Evolutionary conservation across 2,888 invertebrate species (phyloP).

Genomic region (Octonoba sinensis): DNA sequence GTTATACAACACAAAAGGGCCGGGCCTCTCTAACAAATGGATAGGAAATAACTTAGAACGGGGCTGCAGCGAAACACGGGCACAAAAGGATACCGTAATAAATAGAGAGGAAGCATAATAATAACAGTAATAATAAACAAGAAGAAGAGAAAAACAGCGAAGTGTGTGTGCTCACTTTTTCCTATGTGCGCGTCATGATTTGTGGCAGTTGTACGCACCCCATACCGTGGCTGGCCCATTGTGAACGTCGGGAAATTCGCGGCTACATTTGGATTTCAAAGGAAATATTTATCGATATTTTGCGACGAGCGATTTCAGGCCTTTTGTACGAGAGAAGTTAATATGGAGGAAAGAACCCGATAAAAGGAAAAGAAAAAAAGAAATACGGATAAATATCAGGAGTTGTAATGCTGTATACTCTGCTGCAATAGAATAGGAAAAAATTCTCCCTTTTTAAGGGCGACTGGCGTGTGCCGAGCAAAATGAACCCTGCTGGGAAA

Average conservation of each 20-base stretch:
- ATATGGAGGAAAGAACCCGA: slow-evolving; percentile 26
- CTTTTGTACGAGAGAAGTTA: slow-evolving; percentile 46
- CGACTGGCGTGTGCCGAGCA: too few relatives aligned
- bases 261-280: slow-evolving; percentile 58
- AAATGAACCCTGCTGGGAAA: too few relatives aligned
- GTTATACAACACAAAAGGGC: slow-evolving; percentile 35
- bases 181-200: slow-evolving; percentile 4
- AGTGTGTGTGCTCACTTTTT: slow-evolving; percentile 28
- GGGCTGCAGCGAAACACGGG: slow-evolving; percentile 19
- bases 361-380: slow-evolving; percentile 5
- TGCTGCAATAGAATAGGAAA: neutral
- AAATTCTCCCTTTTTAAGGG: too few relatives aligned
- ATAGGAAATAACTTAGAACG: slow-evolving; percentile 49
- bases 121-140: slow-evolving; percentile 9
- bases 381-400: slow-evolving; percentile 5
- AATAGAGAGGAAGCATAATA: slow-evolving; percentile 21
- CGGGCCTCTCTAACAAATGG: slow-evolving; percentile 42
- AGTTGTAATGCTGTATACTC: slow-evolving; percentile 3
- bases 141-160: slow-evolving; percentile 14
- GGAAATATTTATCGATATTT: slow-evolving; percentile 59
- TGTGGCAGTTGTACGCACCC: too few relatives aligned
- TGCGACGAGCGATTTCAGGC: slow-evolving; percentile 25
- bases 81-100: slow-evolving; percentile 56
- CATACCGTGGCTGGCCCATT: slow-evolving; percentile 10
- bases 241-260: slow-evolving; percentile 42